Conservation (phyloP, 2,113 vertebrate genomes). For the Guaruba guarouba region DNA sequence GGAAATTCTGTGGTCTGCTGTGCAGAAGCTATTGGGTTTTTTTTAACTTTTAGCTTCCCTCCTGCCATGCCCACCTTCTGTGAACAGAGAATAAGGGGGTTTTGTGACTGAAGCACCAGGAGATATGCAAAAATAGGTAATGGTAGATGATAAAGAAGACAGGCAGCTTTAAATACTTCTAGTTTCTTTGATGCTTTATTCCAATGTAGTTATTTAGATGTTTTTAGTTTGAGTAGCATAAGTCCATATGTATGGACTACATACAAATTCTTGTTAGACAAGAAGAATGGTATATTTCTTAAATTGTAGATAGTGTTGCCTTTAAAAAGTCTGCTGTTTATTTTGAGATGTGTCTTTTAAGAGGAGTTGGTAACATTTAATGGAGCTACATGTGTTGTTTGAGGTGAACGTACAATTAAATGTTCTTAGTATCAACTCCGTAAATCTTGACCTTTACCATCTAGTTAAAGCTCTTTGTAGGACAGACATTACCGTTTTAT, state of each 20-base stretch:
- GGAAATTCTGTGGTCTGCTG: not conserved
- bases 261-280: not conserved
- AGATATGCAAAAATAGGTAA: not conserved
- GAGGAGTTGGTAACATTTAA: not conserved
- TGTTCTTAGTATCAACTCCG: not conserved
- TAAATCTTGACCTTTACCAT: not conserved
- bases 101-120: not conserved
- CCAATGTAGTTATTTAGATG: not conserved
- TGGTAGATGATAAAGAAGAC: not conserved
- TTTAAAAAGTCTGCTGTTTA: not conserved
- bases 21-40: accelerated
- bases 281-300: not conserved
- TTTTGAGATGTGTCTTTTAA: not conserved
- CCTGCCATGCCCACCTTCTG: accelerated
- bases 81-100: not conserved
- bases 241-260: not conserved
- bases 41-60: not conserved
- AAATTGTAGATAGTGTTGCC: not conserved
- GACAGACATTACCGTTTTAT: not conserved
- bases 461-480: not conserved
- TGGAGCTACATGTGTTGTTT: not conserved
- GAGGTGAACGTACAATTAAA: not conserved
- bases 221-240: not conserved
- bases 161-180: not conserved
- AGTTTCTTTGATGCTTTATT: not conserved